These are phyloP conservation scores for Saxicola maurus DNA, from an alignment of 2,797 vertebrate species.

Conservation along the genomic window DNA sequence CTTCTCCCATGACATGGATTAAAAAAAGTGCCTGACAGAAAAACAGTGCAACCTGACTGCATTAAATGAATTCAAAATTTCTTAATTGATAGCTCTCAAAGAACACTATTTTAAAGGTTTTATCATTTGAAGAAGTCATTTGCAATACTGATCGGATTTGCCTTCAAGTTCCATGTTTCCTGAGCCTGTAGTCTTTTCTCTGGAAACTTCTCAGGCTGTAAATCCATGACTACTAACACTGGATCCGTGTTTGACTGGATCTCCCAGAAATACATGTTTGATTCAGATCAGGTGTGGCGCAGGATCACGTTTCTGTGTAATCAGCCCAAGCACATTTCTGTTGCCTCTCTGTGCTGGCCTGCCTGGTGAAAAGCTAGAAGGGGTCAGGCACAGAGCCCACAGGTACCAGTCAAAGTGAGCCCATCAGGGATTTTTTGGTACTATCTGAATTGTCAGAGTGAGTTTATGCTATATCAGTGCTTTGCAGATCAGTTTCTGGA, in stretches of 20 bases:
- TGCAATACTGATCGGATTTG: neutral
- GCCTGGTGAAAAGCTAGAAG: neutral
- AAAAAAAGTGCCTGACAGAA: neutral
- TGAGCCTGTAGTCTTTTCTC: neutral
- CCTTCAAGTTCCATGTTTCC: neutral
- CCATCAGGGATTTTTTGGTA: neutral
- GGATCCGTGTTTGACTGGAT: neutral
- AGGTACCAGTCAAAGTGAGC: neutral
- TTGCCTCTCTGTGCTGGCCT: neutral
- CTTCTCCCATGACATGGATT: neutral
- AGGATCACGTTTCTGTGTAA: neutral
- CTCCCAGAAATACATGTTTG: slow-evolving; percentile 12
- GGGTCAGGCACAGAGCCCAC: neutral
- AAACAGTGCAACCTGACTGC: neutral
- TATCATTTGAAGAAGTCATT: neutral
- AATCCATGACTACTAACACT: neutral
- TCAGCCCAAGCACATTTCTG: neutral
- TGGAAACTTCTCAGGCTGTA: neutral
- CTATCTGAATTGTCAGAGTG: neutral
- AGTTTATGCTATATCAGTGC: neutral
- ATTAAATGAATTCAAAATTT: neutral
- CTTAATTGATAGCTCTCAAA: neutral
- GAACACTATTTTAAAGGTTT: neutral
- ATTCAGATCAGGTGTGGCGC: neutral
- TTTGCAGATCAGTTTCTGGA: neutral